phyloP scores from a whole-genome alignment of 2,797 vertebrate genomes.

The Gymnodraco acuticeps region DNA sequence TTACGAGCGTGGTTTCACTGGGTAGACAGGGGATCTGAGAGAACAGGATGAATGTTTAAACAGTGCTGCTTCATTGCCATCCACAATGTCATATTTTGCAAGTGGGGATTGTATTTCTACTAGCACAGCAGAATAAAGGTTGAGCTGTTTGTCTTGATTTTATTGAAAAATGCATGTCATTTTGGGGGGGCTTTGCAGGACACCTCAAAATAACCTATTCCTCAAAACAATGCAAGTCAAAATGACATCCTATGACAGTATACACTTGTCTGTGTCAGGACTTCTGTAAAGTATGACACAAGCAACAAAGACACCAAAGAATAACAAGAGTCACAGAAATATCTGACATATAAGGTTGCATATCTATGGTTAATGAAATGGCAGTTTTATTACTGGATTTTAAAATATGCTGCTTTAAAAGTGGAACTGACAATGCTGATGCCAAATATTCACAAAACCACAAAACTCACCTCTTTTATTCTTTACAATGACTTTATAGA shows the following conservation, averaged over 20 bases:
- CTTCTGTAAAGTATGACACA: background rate
- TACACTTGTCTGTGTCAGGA: background rate
- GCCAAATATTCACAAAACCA: background rate
- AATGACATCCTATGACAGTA: background rate
- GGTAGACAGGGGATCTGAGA: constrained; percentile 58
- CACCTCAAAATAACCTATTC: constrained; percentile 1
- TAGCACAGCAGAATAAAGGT: constrained; percentile 64
- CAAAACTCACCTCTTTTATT: constrained; percentile 1
- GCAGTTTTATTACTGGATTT: background rate
- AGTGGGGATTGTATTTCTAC: constrained; percentile 53
- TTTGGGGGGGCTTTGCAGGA: constrained; percentile 11
- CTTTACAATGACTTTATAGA: background rate
- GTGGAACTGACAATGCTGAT: background rate
- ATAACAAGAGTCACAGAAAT: background rate
- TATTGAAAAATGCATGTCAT: constrained; percentile 29
- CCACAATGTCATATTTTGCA: constrained; percentile 50
- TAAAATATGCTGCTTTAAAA: no score
- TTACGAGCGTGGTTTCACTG: constrained; percentile 61
- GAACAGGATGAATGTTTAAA: constrained; percentile 76
- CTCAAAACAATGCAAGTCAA: constrained; percentile 15
- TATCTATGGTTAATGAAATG: background rate
- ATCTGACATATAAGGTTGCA: background rate
- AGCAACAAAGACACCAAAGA: constrained; percentile 2
- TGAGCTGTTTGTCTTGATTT: constrained; percentile 31
- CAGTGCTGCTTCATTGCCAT: constrained; percentile 61